phyloP scores from a whole-genome alignment of 2,888 invertebrate genomes.

The Magallana nippona region DNA sequence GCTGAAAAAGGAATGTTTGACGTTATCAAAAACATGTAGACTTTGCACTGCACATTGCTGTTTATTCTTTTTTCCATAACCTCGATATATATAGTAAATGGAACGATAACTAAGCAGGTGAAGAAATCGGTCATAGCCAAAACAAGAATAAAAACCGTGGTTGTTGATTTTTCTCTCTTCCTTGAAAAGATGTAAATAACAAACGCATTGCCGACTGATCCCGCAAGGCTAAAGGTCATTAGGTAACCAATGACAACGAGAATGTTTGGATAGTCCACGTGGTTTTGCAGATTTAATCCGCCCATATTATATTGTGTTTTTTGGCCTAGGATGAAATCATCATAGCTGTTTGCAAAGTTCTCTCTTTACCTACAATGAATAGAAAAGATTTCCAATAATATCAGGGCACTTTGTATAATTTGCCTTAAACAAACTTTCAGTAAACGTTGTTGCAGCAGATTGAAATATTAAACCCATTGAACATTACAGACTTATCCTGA shows the following conservation, averaged over 20 bases:
- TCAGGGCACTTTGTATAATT: too few species aligned
- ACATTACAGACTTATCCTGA: too few species aligned
- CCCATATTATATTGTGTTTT: not conserved
- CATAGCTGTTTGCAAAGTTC: too few species aligned
- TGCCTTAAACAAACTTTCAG: too few species aligned
- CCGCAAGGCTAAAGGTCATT: slow-evolving; percentile 69
- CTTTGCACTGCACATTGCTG: slow-evolving; percentile 69
- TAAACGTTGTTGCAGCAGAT: too few species aligned
- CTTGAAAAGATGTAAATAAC: slow-evolving; percentile 77
- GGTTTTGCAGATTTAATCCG: slow-evolving; percentile 37
- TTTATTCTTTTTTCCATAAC: slow-evolving; percentile 65
- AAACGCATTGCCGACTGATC: slow-evolving; percentile 77
- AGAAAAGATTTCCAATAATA: too few species aligned
- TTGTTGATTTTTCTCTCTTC: slow-evolving; percentile 67
- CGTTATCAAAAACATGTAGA: slow-evolving; percentile 74
- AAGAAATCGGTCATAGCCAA: slow-evolving; percentile 74
- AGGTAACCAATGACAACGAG: slow-evolving; percentile 66
- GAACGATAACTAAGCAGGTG: slow-evolving; percentile 74
- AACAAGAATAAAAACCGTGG: slow-evolving; percentile 75
- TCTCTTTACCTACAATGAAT: too few species aligned
- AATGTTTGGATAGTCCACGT: slow-evolving; percentile 49
- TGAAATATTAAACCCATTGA: too few species aligned
- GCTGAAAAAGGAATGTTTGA: slow-evolving; percentile 74
- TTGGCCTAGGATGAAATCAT: too few species aligned
- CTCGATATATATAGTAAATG: slow-evolving; percentile 75